Base-by-base conservation (phyloP, 2,113 vertebrate genomes). In the human (Homo sapiens) region DNA sequence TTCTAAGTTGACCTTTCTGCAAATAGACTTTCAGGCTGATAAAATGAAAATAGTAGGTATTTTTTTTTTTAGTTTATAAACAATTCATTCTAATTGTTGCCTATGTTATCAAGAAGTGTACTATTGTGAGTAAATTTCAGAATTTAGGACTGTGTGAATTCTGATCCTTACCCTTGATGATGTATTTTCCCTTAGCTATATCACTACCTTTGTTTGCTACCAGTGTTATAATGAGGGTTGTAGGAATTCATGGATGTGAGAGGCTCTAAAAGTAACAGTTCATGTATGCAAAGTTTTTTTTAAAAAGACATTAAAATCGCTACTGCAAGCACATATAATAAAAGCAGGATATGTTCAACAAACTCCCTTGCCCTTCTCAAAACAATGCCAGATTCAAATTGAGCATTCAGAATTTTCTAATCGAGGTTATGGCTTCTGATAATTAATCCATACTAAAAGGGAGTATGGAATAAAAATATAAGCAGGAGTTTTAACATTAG, bases 361-460 rank as follows among this genome's bases (percentile, higher is more conserved):
- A 92, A 88, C 59, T 66, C 23, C 32, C 10, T 85, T 92, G 35
- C 50, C 81, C 18, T 20, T 96, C 8, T 38, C 23, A 73, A 92
- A 85, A n/a, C n/a, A 92, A 66, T 90, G 72, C 27, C 80, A 88
- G 52, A 43, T 80, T 96, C 45, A 79, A 92, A 90, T 35, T 94
- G 57, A 93, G 16, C 20, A 89, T 89, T 85, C 5, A 55, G 55
- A 13, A 78, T 92, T 97, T 96, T 95, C 78, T 48, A 86, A 86
- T 81, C 66, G 70, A 89, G 55, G 22, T 43, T 97, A 61, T 89
- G 38, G 1, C 32, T 97, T 40, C 57, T 96, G 80, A 80, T 84
- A 90, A 83, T 97, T 88, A 96, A 82, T 45, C 40, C 13, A 93
- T 48, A 85, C 12, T n/a, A 22, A 86, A 90, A 92, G 32, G 20